Evolutionary conservation across 1,140 invertebrate genomes (phyloP).

Genomic region (Nylanderia fulva): DNA sequence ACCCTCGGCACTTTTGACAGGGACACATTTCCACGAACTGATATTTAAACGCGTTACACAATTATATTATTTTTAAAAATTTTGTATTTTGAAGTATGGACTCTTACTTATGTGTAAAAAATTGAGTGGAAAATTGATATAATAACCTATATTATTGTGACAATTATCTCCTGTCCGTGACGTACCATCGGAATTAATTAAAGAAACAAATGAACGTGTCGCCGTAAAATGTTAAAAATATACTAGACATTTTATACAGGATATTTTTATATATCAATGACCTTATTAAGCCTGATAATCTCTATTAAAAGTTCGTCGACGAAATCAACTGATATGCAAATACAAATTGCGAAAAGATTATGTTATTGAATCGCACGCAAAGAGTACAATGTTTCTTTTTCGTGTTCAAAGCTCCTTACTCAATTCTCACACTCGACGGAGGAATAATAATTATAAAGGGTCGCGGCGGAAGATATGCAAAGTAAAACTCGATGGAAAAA

Average conservation of each 20-base stretch:
- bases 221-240: conserved; percentile 12
- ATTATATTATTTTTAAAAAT: conserved; percentile 31
- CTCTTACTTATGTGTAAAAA: background rate
- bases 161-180: background rate
- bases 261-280: background rate
- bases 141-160: conserved; percentile 41
- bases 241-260: background rate
- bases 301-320: conserved; percentile 1
- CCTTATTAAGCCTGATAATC: conserved; percentile 6
- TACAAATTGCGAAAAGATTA: conserved; percentile 37
- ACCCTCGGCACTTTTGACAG: conserved; percentile 61
- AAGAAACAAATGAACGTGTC: conserved; percentile 33
- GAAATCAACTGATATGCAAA: background rate
- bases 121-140: background rate
- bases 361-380: conserved; percentile 49
- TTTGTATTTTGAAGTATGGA: background rate
- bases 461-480: conserved; percentile 38
- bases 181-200: background rate
- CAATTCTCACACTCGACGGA: conserved; percentile 24
- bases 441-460: conserved; percentile 33
- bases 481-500: conserved; percentile 34
- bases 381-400: background rate
- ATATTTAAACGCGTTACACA: conserved; percentile 43
- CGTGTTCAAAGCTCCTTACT: conserved; percentile 48
- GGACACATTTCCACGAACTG: background rate